These are phyloP conservation scores for Botia kubotai DNA, from an alignment of 2,797 vertebrate species.

Conservation along the genomic window DNA sequence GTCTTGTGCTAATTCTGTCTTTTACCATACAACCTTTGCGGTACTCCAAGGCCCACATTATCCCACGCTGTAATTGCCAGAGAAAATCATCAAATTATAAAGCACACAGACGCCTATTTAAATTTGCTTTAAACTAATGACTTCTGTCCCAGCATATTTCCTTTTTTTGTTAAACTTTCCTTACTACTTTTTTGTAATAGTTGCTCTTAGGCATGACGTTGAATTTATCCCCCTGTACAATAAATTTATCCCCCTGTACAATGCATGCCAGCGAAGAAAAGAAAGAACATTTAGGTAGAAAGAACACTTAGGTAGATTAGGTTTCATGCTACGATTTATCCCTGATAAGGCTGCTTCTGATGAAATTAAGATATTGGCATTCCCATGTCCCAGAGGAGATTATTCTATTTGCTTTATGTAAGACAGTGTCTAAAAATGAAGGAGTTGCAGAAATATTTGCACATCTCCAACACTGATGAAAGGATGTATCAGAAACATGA, in stretches of 20 bases:
- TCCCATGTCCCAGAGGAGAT: slow-evolving; percentile 26
- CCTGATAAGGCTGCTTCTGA: slow-evolving; percentile 14
- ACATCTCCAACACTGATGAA: neutral
- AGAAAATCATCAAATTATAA: slow-evolving; percentile 62
- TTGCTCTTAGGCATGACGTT: slow-evolving; percentile 11
- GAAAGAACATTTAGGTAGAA: slow-evolving; percentile 11
- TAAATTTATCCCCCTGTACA: neutral
- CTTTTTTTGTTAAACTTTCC: slow-evolving; percentile 11
- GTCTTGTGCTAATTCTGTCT: slow-evolving; percentile 42
- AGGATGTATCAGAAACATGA: neutral
- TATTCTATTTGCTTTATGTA: slow-evolving; percentile 19
- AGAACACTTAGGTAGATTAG: neutral
- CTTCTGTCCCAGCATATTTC: slow-evolving; percentile 5
- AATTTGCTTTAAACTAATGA: slow-evolving; percentile 66
- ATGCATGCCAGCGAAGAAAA: slow-evolving; percentile 45
- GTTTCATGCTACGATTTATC: slow-evolving; percentile 39
- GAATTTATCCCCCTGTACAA: neutral
- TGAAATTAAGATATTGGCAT: slow-evolving; percentile 29
- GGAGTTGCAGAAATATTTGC: neutral
- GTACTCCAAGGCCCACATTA: slow-evolving; percentile 40
- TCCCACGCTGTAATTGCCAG: slow-evolving; percentile 56
- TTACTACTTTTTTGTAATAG: neutral
- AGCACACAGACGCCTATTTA: slow-evolving; percentile 59
- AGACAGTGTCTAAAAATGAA: neutral
- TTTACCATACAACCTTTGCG: neutral